Evolutionary conservation across 2,113 vertebrate genomes (phyloP), one percentile per base, ranked within the genome.

Genomic region (Reinhardtius hippoglossoides): DNA sequence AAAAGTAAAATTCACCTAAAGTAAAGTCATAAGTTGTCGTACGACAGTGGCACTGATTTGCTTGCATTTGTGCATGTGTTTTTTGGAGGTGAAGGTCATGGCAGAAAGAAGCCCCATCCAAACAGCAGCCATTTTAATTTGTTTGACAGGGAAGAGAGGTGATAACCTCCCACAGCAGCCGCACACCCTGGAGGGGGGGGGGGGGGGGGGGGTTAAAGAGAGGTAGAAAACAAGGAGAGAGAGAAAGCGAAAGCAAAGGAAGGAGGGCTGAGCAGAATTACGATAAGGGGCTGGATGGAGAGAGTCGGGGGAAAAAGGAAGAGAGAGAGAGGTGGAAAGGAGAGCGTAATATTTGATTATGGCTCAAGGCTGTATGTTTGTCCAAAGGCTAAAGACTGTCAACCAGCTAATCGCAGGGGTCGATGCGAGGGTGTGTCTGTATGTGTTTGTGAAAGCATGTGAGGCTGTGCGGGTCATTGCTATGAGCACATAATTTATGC

Each of bases 371-470:
- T 90, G 82, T 67, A 66, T 93, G 84, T 93, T 92, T 92, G 89
- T 92, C 84, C 84, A 92, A 92, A 90, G 85, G 91, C 91, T 92
- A 87, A 91, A 89, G 82, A 92, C 83, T 86, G 89, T 90, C 90
- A 90, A 87, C 74, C 89, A 89, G 85, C 86, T 90, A 91, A 92
- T 90, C 79, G 37, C 65, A 40, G 78, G 69, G 87, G 82, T 85
- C 64, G 83, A 81, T 74, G 86, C 42, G 58, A 81, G 79, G 78
- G 79, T 81, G 90, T 84, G 87, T 80, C 83, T 81, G 76, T 68
- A 60, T 85, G 85, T 69, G 78, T 67, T 76, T 84, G 76, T 86
- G 71, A 71, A 82, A 85, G 79, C 83, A 72, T 71, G 82, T 31
- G 40, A 83, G 62, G 40, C 52, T 75, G 83, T 85, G 87, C 72